These are phyloP conservation scores for Hyles euphorbiae DNA, from an alignment of 1,140 invertebrate species.

Conservation along the genomic window DNA sequence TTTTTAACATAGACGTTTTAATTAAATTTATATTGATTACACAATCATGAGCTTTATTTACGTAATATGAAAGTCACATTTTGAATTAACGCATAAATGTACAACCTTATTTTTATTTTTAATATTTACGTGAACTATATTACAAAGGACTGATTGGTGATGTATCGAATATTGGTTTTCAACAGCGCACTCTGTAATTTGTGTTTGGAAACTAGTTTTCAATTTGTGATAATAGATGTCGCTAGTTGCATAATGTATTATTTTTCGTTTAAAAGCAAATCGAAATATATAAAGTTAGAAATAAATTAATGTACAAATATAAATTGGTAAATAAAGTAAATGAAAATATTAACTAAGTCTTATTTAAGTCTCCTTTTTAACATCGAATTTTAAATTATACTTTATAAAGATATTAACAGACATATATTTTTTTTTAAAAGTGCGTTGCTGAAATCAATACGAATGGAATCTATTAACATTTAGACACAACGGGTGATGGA, in stretches of 20 bases:
- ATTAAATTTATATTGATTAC: slow-evolving; percentile 66
- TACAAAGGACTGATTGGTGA: slow-evolving; percentile 39
- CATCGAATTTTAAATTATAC: too few relatives aligned
- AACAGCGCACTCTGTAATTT: background rate
- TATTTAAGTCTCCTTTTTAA: too few relatives aligned
- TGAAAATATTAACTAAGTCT: too few relatives aligned
- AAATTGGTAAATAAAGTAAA: too few relatives aligned
- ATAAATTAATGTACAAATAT: too few relatives aligned
- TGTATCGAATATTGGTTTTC: too few relatives aligned
- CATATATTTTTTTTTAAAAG: too few relatives aligned
- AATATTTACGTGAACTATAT: slow-evolving; percentile 46
- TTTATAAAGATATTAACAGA: too few relatives aligned
- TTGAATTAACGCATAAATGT: slow-evolving; percentile 63
- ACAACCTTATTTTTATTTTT: slow-evolving; percentile 56
- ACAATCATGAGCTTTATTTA: slow-evolving; percentile 58
- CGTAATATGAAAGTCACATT: slow-evolving; percentile 63
- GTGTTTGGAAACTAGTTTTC: slow-evolving; percentile 10
- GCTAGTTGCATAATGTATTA: too few relatives aligned
- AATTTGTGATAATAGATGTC: too few relatives aligned
- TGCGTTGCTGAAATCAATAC: background rate
- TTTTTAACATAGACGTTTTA: slow-evolving; percentile 67
- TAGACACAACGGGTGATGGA: background rate
- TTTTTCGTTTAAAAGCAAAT: too few relatives aligned
- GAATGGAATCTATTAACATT: background rate
- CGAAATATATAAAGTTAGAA: too few relatives aligned